These are phyloP conservation scores for Neodiprion virginianus DNA, from an alignment of 1,140 invertebrate genomes.

Conservation along the genomic window DNA sequence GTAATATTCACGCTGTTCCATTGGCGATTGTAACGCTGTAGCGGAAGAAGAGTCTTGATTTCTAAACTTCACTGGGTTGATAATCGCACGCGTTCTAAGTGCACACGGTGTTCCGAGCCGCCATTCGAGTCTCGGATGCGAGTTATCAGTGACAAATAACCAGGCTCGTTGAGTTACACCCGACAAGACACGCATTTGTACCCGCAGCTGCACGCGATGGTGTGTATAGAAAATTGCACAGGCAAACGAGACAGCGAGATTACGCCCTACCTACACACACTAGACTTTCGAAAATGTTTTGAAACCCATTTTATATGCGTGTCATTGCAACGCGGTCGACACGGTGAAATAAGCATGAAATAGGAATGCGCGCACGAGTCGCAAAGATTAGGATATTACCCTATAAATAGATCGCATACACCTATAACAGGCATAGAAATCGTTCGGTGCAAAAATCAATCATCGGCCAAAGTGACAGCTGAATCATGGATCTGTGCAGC, in stretches of 20 bases:
- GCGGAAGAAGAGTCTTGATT: background rate
- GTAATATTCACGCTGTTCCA: background rate
- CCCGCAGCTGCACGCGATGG: no score
- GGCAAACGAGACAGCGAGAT: slow-evolving; percentile 11
- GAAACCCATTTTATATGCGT: slow-evolving; percentile 32
- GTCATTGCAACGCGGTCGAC: background rate
- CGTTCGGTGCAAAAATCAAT: no score
- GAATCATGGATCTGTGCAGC: no score
- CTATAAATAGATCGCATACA: no score
- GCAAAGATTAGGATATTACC: no score
- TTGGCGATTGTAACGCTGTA: background rate
- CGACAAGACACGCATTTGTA: background rate
- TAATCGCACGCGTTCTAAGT: background rate
- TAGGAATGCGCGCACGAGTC: no score
- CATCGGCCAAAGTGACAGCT: no score
- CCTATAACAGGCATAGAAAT: no score
- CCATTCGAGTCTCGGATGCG: no score
- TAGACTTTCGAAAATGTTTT: slow-evolving; percentile 36
- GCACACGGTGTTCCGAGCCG: background rate
- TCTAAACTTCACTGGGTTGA: background rate
- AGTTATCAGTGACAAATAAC: no score
- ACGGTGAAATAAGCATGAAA: no score
- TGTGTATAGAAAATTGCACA: slow-evolving; percentile 20
- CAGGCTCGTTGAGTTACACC: background rate
- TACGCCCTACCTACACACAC: background rate